Evolutionary conservation across 2,888 invertebrate species (phyloP), one percentile per base, ranked within the genome.

Genomic region (Conomelus anceps): DNA sequence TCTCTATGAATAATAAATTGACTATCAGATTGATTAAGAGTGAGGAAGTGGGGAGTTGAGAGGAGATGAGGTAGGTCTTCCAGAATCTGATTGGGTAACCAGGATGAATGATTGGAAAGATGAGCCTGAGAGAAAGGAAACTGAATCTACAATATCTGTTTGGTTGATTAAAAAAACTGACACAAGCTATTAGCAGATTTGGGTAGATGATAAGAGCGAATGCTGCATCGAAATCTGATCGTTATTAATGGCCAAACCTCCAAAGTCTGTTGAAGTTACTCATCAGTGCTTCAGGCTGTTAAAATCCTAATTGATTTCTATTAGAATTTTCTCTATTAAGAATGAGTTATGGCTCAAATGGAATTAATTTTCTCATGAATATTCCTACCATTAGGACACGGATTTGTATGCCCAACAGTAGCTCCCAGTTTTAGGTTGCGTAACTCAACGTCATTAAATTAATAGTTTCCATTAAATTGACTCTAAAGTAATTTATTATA

Each of bases 261-360:
- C 63, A 63, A 20, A 63, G 63, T 63, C 63, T 63, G 63, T 63
- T 63, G 63, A 63, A 63, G 63, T 63, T 63, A 63, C 63, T 63
- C 63, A 63, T 63, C 63, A 63, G 63, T 63, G 63, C 63, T n/a
- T 63, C 63, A 63, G 63, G 63, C 86, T 86, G 29, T 86, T 86
- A 86, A 24, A 86, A 26, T 86, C 86, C 86, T 86, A 86, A 86
- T 86, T 86, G 86, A 86, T 86, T 86, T 86, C 29, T 86, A 23
- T 24, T 86, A 86, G 29, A 86, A 63, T 63, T 63, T 63, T 63
- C 63, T 63, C 63, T 63, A 63, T 63, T 63, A 63, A 63, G 63
- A n/a, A 63, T 63, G 63, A 63, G n/a, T 63, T 63, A 63, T 63
- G 20, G 63, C 63, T 13, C n/a, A n/a, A 63, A 63, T 63, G 63